phyloP scores from a whole-genome alignment of 2,113 vertebrate species.

The Vulpes ferrilata region DNA sequence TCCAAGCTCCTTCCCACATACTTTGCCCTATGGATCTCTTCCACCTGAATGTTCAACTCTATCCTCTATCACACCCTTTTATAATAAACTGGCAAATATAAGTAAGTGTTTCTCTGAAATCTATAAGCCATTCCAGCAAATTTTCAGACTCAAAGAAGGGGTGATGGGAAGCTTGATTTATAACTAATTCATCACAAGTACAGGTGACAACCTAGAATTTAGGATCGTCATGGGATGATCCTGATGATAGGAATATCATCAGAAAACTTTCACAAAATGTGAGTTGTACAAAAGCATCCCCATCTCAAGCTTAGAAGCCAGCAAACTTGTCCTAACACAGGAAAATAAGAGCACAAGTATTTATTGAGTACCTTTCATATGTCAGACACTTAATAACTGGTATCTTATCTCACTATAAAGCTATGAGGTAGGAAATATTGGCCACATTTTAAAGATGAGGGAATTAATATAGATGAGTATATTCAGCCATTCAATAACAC shows the following conservation, averaged over 20 bases:
- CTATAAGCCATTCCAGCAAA: not conserved
- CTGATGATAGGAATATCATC: not conserved
- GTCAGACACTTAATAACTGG: not conserved
- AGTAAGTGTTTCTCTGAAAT: not conserved
- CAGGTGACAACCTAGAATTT: not conserved
- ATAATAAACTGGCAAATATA: not conserved
- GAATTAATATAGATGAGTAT: not conserved
- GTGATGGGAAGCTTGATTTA: not conserved
- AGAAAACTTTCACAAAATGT: not conserved
- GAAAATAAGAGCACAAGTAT: not conserved
- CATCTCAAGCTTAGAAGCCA: not conserved
- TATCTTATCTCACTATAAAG: not conserved
- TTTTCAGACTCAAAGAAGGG: not conserved
- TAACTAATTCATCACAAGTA: not conserved
- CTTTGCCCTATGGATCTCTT: not conserved
- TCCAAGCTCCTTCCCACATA: rapidly evolving
- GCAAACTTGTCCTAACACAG: not conserved
- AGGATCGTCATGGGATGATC: not conserved
- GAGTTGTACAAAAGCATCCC: not conserved
- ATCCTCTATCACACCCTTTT: not conserved
- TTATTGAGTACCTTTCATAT: not conserved
- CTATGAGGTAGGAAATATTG: not conserved
- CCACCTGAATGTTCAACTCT: not conserved
- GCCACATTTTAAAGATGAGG: not conserved
- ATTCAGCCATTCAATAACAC: not conserved